Evolutionary conservation across 2,888 invertebrate species (phyloP).

Genomic region (Xiphydria camelus): DNA sequence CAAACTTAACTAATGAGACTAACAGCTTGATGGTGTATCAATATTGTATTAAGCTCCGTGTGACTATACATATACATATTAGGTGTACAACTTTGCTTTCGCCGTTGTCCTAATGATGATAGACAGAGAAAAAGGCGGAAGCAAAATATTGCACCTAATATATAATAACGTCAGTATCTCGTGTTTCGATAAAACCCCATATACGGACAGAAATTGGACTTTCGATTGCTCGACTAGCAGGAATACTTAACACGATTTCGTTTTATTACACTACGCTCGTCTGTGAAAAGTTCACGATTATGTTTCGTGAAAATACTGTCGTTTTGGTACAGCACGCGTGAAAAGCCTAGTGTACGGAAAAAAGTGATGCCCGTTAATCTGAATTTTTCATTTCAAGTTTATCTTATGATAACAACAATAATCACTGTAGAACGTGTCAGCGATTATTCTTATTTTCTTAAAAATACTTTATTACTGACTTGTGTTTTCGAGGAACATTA

Average conservation of each 20-base stretch:
- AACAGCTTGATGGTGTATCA: neutral
- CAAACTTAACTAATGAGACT: neutral
- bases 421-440: conserved; percentile 39
- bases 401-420: conserved; percentile 20
- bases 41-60: no score
- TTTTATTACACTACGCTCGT: neutral
- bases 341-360: conserved; percentile 18
- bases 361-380: neutral
- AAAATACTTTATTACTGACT: conserved; percentile 25
- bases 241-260: neutral
- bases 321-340: neutral
- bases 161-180: no score
- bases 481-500: conserved; percentile 30
- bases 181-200: no score
- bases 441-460: conserved; percentile 25
- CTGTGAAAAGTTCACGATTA: neutral
- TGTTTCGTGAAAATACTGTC: neutral
- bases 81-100: neutral
- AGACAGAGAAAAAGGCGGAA: neutral
- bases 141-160: no score
- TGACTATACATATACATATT: neutral
- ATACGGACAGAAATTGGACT: neutral
- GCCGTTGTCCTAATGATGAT: neutral
- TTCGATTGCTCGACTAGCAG: conserved; percentile 1
- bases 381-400: conserved; percentile 13